Conservation (phyloP, 1,140 invertebrate species). For the Patella vulgata region DNA sequence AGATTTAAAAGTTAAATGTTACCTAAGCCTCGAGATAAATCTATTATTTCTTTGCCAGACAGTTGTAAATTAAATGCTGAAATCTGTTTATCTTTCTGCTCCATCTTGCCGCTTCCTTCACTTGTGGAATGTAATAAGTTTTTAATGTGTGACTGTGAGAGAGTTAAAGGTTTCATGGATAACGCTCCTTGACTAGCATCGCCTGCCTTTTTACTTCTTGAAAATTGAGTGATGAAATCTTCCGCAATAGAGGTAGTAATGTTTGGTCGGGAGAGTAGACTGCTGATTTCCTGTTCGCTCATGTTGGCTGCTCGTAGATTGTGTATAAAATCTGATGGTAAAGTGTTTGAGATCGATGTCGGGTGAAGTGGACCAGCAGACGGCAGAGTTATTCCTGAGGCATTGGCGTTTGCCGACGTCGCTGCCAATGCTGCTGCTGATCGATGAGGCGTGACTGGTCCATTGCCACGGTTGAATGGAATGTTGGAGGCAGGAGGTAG, state of each 20-base stretch:
- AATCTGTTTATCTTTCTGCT: no score
- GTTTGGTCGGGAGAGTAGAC: conserved; percentile 40
- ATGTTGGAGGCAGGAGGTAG: conserved; percentile 37
- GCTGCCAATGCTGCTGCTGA: conserved; percentile 10
- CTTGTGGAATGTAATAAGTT: no score
- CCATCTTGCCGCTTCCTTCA: conserved; percentile 17
- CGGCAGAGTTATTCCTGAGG: not conserved
- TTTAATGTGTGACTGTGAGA: no score
- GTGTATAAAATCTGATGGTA: no score
- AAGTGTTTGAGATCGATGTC: conserved; percentile 19
- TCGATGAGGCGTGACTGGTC: not conserved
- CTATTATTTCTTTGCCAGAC: no score
- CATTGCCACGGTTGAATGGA: conserved; percentile 26
- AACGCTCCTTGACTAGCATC: no score
- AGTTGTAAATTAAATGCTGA: no score
- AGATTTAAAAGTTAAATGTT: no score
- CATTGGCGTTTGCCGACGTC: not conserved
- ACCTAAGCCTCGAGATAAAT: no score
- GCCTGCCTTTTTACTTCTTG: conserved; percentile 11
- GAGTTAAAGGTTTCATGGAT: no score
- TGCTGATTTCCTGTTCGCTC: conserved; percentile 46
- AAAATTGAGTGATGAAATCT: conserved; percentile 53
- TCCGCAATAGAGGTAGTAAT: conserved; percentile 49
- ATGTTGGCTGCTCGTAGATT: conserved; percentile 20
- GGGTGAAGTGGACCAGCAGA: not conserved